A percentile compares a stretch with the other conserved stretches of the same genome.
phyloP scores from a whole-genome alignment of 2,797 vertebrate species.

The Dromococcyx pavoninus region DNA sequence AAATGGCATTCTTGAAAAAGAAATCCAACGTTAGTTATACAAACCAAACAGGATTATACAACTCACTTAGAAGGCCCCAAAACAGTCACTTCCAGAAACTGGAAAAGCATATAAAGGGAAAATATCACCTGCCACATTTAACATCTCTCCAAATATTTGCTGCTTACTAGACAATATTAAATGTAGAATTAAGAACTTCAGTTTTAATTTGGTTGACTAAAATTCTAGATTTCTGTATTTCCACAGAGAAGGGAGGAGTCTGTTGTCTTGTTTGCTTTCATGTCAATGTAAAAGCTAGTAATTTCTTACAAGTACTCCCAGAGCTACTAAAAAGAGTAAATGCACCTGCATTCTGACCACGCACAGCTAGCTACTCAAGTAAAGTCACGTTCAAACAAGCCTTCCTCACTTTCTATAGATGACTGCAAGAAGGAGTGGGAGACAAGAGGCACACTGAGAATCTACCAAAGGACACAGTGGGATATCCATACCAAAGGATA shows the following conservation, averaged over 20 bases:
- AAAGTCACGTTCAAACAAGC: not conserved
- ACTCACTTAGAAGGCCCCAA: not conserved
- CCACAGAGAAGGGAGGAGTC: not conserved
- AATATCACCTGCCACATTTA: not conserved
- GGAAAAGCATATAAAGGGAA: not conserved
- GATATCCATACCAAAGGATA: not conserved
- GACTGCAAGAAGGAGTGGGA: not conserved
- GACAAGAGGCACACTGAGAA: not conserved
- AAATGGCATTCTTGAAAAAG: not conserved
- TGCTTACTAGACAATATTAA: not conserved
- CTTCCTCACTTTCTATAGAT: not conserved
- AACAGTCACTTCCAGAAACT: not conserved
- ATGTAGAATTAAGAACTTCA: not conserved
- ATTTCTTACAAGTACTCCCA: not conserved
- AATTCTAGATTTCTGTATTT: not conserved
- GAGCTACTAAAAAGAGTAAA: not conserved
- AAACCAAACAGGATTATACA: not conserved
- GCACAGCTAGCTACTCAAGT: not conserved
- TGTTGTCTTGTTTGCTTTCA: not conserved
- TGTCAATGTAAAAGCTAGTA: not conserved
- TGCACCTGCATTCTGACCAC: not conserved
- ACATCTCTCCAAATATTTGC: not conserved
- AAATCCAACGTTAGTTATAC: not conserved
- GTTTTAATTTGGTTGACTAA: not conserved
- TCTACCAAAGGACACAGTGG: not conserved